These are phyloP conservation scores for crab-eating macaque (Macaca fascicularis) DNA, from an alignment of 2,113 vertebrate species.

Conservation along the genomic window T2T-MFA8v1.1 NC_088378.1:86173001-86173500, in stretches of 20 bases:
- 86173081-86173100: not conserved
- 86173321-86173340: not conserved
- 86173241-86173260: not conserved
- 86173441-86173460: not conserved
- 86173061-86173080: not conserved
- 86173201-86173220: not conserved
- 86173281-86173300: not conserved
- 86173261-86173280: not conserved
- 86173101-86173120: not conserved
- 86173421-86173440: not conserved
- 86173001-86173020: not conserved
- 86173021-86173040: not conserved
- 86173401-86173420: not conserved
- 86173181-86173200: not conserved
- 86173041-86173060: not conserved
- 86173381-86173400: not conserved
- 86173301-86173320: not conserved
- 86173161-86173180: not conserved
- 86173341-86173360: not conserved
- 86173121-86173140: not conserved
- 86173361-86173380: not conserved
- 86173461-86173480: not conserved
- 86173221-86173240: not conserved
- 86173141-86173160: not conserved
- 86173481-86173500: not conserved